Base-by-base conservation (phyloP, 2,113 vertebrate genomes). In the Seriola aureovittata region DNA sequence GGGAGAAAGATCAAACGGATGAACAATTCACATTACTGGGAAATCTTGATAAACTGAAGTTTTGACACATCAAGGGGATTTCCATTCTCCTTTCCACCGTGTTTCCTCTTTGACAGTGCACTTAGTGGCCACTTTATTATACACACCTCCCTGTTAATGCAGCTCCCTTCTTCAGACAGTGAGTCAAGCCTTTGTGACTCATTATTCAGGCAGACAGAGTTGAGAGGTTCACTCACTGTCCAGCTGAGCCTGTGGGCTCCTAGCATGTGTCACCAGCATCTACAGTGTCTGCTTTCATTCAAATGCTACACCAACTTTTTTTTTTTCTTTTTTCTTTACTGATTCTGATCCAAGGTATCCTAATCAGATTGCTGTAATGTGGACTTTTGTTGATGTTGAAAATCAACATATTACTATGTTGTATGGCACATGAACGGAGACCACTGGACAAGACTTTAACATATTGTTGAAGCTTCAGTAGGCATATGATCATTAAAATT, bases 1-100 rank as follows among this genome's bases (percentile, higher is more conserved):
- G 84, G 78, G 25, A 70, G 89, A 76, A 74, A 71, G 89, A 93
- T 93, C 88, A 88, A 93, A 90, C 63, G 36, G 85, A 91, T 89
- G 91, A 87, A 88, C 81, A 89, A 92, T 86, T 88, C 89, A 82
- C 83, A 79, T 88, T 90, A 92, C 66, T 14, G 60, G 79, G 16
- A 84, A 85, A 81, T 85, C 73, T 73, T 86, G 85, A 93, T 87
- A 79, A 91, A 87, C 29, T 70, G 75, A 93, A 86, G 81, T 88
- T 91, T 82, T 90, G 91, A 92, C 86, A 87, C 67, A 79, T 81
- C 64, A 69, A 68, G 58, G 60, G 57, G 63, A 81, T 73, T 67
- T 71, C 46, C 46, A 5, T 57, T 87, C 46, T 71, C 29, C 69
- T 54, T 75, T 58, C 64, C 57, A 42, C 57, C 60, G 42, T 65